Evolutionary conservation across 2,888 invertebrate species (phyloP).

Genomic region (Polymixis flavicincta): DNA sequence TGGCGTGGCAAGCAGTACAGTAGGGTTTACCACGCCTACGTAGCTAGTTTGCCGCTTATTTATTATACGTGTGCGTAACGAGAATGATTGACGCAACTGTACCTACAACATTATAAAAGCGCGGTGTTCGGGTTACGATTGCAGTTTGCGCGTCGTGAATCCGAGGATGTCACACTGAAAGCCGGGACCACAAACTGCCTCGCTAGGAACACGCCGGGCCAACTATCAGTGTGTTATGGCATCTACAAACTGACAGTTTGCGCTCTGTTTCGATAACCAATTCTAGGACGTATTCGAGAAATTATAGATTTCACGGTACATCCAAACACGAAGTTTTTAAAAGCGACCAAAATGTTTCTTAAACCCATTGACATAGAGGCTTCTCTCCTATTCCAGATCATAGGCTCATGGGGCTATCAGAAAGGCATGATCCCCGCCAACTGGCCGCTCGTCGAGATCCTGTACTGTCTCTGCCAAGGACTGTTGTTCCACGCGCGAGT

Average conservation of each 20-base stretch:
- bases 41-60: neutral
- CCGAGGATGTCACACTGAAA: neutral
- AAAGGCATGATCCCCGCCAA: conserved; percentile 81
- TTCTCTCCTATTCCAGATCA: conserved; percentile 73
- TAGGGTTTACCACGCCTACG: too few species aligned
- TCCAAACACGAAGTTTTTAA: neutral
- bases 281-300: neutral
- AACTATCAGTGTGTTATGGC: too few species aligned
- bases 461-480: conserved; percentile 89
- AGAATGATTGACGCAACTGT: neutral
- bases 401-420: conserved; percentile 85
- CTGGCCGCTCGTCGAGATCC: conserved; percentile 85
- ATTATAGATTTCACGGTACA: neutral
- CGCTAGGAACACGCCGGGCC: neutral
- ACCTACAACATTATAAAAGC: neutral
- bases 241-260: neutral
- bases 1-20: neutral
- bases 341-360: neutral
- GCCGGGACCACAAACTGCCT: neutral
- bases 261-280: neutral
- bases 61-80: neutral
- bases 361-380: neutral
- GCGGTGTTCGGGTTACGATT: neutral
- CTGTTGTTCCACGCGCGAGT: conserved; percentile 89
- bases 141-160: neutral